Conservation (phyloP, 2,113 vertebrate species). For the Thamnaconus septentrionalis region DNA sequence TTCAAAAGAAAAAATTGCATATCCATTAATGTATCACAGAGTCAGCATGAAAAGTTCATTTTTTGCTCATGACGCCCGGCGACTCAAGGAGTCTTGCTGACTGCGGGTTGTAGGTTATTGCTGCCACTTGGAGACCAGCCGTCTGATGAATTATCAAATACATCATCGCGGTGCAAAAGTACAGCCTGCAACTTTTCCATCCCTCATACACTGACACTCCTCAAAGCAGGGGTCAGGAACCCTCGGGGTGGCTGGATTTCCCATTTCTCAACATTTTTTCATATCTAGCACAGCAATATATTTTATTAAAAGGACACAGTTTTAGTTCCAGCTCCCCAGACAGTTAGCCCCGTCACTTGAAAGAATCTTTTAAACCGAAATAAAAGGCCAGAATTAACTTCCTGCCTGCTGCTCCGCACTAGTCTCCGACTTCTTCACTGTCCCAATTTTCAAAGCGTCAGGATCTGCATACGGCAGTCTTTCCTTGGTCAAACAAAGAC, state of each 20-base stretch:
- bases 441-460: slow-evolving; percentile 32
- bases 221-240: slow-evolving; percentile 38
- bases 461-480: slow-evolving; percentile 26
- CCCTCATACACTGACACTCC: slow-evolving; percentile 24
- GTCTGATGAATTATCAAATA: slow-evolving; percentile 55
- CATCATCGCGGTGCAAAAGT: slow-evolving; percentile 24
- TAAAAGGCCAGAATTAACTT: slow-evolving; percentile 46
- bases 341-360: slow-evolving; percentile 14
- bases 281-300: slow-evolving; percentile 18
- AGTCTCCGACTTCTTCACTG: slow-evolving; percentile 7
- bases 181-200: slow-evolving; percentile 37
- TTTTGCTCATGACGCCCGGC: slow-evolving; percentile 5
- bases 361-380: too few relatives aligned
- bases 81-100: slow-evolving; percentile 22
- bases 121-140: slow-evolving; percentile 22
- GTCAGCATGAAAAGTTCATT: slow-evolving; percentile 38
- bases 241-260: slow-evolving; percentile 34
- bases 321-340: slow-evolving; percentile 30
- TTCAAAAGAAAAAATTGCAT: slow-evolving; percentile 1
- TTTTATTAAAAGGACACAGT: slow-evolving; percentile 45
- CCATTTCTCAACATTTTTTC: slow-evolving; percentile 31
- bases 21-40: slow-evolving; percentile 18
- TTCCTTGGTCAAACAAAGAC: slow-evolving; percentile 42
- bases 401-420: slow-evolving; percentile 15
- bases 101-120: slow-evolving; percentile 34